These are phyloP conservation scores for Merodon equestris DNA, from an alignment of 2,888 invertebrate species.

Conservation along the genomic window DNA sequence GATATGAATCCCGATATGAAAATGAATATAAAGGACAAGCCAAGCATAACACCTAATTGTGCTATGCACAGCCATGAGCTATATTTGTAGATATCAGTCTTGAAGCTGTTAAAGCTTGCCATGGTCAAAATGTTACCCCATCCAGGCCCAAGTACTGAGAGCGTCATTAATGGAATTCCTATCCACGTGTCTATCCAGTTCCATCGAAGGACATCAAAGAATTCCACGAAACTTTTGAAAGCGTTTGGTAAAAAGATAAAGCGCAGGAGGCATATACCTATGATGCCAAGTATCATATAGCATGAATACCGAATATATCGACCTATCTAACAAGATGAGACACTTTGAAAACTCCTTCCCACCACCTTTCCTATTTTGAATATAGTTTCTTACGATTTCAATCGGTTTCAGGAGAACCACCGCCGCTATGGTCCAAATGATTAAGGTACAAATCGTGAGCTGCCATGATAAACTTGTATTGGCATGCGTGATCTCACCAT, in stretches of 20 bases:
- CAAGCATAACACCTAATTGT: constrained; percentile 73
- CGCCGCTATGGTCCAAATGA: constrained; percentile 40
- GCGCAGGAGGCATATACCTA: constrained; percentile 69
- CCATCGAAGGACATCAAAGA: constrained; percentile 2
- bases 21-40: constrained; percentile 79
- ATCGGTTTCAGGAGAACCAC: constrained; percentile 13
- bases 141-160: constrained; percentile 51
- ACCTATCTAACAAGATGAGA: constrained; percentile 73
- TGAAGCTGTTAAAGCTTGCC: constrained; percentile 79
- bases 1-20: constrained; percentile 72
- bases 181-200: background rate
- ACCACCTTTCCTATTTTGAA: background rate
- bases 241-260: constrained; percentile 44
- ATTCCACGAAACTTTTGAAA: background rate
- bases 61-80: constrained; percentile 74
- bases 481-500: too few relatives aligned
- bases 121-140: constrained; percentile 57
- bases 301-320: constrained; percentile 74
- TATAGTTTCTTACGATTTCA: constrained; percentile 21
- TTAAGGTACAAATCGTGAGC: too few relatives aligned
- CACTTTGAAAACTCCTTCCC: background rate
- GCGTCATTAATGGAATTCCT: constrained; percentile 9
- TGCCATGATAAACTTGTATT: too few relatives aligned
- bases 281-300: constrained; percentile 70
- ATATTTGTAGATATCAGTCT: constrained; percentile 82